A percentile compares a stretch with the other conserved stretches of the same genome.
Evolutionary conservation across 2,113 vertebrate species (phyloP).

Genomic region (Catagonus wagneri): DNA sequence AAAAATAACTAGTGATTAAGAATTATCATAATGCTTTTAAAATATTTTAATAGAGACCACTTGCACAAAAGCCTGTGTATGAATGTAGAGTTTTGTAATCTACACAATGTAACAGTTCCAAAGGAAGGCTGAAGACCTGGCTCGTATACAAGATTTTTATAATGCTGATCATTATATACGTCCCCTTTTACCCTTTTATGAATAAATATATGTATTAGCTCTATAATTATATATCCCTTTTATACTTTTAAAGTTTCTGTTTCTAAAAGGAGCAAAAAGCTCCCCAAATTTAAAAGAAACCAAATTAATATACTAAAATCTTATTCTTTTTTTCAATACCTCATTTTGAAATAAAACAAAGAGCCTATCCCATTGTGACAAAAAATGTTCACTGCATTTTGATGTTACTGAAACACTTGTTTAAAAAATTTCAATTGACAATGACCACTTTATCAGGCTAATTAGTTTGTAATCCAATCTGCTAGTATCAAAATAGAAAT

Average conservation of each 20-base stretch:
- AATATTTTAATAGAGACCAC: slow-evolving; percentile 26
- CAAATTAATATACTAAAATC: slow-evolving; percentile 21
- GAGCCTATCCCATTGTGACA: neutral
- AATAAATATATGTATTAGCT: slow-evolving; percentile 36
- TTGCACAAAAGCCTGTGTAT: slow-evolving; percentile 56
- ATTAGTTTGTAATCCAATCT: neutral
- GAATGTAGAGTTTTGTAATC: slow-evolving; percentile 48
- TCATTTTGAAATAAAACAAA: slow-evolving; percentile 49
- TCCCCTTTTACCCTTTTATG: slow-evolving; percentile 48
- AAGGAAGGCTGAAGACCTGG: neutral
- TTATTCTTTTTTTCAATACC: neutral
- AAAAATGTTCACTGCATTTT: neutral
- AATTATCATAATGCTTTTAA: slow-evolving; percentile 70
- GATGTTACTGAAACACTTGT: neutral
- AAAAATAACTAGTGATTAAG: slow-evolving; percentile 69
- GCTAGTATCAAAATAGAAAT: slow-evolving; percentile 43
- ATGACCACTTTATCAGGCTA: neutral
- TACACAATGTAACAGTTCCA: neutral
- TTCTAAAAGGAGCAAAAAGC: slow-evolving; percentile 25
- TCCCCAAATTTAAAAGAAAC: neutral
- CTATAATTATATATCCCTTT: slow-evolving; percentile 48
- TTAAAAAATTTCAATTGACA: neutral
- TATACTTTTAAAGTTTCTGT: slow-evolving; percentile 24
- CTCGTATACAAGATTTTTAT: neutral
- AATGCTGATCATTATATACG: slow-evolving; percentile 9